Percentiles rank a stretch among this genome's conserved stretches.
These are phyloP conservation scores for Drosophila bipectinata DNA, from an alignment of 1,140 invertebrate species.

Conservation along the genomic window DNA sequence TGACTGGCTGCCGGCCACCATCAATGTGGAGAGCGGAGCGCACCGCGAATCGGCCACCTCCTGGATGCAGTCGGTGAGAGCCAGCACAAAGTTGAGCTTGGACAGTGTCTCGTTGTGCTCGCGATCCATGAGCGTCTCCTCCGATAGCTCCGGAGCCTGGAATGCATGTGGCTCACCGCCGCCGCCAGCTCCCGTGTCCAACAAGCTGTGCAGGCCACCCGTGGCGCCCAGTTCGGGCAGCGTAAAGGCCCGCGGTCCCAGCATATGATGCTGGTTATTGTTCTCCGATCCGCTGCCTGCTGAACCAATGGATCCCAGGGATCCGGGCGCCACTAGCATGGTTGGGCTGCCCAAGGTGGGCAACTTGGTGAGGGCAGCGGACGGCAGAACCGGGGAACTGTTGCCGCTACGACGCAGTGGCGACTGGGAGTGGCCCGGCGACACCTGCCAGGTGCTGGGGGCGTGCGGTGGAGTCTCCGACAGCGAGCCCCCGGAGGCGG, in stretches of 20 bases:
- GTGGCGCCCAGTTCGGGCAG: slow-evolving; percentile 90
- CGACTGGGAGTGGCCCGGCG: slow-evolving; percentile 86
- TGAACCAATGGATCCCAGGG: slow-evolving; percentile 84
- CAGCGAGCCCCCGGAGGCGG: slow-evolving; percentile 87
- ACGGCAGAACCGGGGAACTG: slow-evolving; percentile 89
- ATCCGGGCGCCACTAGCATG: slow-evolving; percentile 85
- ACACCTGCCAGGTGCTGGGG: slow-evolving; percentile 92
- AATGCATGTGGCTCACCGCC: slow-evolving; percentile 89
- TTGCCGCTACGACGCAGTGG: slow-evolving; percentile 90
- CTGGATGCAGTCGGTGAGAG: slow-evolving; percentile 95
- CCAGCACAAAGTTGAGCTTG: slow-evolving; percentile 96
- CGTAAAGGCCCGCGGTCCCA: slow-evolving; percentile 90
- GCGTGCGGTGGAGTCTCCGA: slow-evolving; percentile 90
- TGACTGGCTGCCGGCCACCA: slow-evolving; percentile 77
- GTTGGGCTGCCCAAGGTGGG: slow-evolving; percentile 86
- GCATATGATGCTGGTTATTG: slow-evolving; percentile 86
- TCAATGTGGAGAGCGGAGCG: slow-evolving; percentile 88
- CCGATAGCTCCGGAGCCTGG: slow-evolving; percentile 94
- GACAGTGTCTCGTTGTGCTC: slow-evolving; percentile 97
- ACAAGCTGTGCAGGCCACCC: slow-evolving; percentile 86
- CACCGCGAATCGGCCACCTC: slow-evolving; percentile 92
- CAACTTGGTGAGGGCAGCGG: slow-evolving; percentile 87
- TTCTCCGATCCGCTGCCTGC: slow-evolving; percentile 78
- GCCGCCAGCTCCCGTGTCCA: slow-evolving; percentile 84
- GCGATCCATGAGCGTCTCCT: slow-evolving; percentile 97